A percentile compares a stretch with the other conserved stretches of the same genome.
These are phyloP conservation scores for Gallinago nigripennis DNA, from an alignment of 2,797 vertebrate genomes.

Conservation along the genomic window DNA sequence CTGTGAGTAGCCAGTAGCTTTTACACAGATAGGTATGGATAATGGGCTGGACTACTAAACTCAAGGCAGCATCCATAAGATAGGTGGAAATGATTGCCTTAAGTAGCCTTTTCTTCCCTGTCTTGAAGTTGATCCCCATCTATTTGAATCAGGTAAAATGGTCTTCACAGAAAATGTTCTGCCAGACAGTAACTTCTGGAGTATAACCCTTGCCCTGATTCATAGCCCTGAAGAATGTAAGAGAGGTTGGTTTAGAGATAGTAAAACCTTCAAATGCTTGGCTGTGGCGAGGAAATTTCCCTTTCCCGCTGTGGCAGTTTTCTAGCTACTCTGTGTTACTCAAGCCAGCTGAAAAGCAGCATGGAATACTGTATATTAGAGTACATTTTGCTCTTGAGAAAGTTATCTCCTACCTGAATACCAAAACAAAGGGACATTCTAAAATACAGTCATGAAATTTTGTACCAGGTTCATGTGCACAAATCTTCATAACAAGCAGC, in stretches of 20 bases:
- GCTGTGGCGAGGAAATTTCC: conserved; percentile 2
- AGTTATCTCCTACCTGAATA: not conserved
- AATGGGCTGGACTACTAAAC: not conserved
- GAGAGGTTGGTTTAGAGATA: not conserved
- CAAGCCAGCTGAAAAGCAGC: not conserved
- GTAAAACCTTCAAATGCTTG: conserved; percentile 14
- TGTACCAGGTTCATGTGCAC: not conserved
- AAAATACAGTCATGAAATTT: not conserved
- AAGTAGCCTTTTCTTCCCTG: not conserved
- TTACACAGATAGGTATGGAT: not conserved
- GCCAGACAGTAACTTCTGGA: not conserved
- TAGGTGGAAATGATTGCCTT: not conserved
- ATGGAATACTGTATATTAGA: not conserved
- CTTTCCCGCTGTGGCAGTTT: not conserved
- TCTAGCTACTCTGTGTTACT: not conserved
- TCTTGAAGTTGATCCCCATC: not conserved
- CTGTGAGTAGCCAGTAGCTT: not conserved
- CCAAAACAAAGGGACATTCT: not conserved
- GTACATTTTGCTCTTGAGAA: not conserved
- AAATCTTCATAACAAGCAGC: conserved; percentile 18
- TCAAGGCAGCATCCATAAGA: not conserved
- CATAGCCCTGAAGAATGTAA: not conserved
- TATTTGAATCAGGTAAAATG: not conserved
- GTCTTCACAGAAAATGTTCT: not conserved
- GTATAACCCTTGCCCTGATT: not conserved